Evolutionary conservation across 2,797 vertebrate genomes (phyloP).

Genomic region (Mionectes olivaceus): DNA sequence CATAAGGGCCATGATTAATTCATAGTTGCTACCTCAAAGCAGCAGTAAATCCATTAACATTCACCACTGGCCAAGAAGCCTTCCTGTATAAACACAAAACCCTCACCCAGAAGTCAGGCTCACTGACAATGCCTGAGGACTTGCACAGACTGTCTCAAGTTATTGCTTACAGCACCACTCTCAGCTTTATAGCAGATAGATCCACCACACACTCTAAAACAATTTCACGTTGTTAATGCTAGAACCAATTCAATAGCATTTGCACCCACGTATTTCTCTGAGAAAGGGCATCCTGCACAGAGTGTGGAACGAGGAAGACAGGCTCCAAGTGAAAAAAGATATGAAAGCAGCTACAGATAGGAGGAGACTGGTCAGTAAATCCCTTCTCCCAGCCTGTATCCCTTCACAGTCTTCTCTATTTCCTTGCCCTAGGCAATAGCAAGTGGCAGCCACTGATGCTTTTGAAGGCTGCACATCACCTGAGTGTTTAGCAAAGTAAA

Average conservation of each 20-base stretch:
- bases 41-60: neutral
- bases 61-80: neutral
- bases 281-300: neutral
- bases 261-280: accelerated
- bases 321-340: neutral
- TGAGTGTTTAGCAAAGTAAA: neutral
- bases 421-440: neutral
- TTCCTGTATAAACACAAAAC: neutral
- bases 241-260: neutral
- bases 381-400: neutral
- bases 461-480: neutral
- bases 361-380: neutral
- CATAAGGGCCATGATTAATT: neutral
- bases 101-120: neutral
- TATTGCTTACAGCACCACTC: neutral
- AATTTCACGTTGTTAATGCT: neutral
- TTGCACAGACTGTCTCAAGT: neutral
- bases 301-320: neutral
- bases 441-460: neutral
- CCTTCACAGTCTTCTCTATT: neutral
- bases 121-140: neutral
- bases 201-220: neutral
- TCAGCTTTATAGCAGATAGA: neutral
- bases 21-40: neutral
- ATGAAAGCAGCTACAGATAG: neutral